Base-by-base conservation (phyloP, 2,797 vertebrate species). In the Acanthurus tractus region DNA sequence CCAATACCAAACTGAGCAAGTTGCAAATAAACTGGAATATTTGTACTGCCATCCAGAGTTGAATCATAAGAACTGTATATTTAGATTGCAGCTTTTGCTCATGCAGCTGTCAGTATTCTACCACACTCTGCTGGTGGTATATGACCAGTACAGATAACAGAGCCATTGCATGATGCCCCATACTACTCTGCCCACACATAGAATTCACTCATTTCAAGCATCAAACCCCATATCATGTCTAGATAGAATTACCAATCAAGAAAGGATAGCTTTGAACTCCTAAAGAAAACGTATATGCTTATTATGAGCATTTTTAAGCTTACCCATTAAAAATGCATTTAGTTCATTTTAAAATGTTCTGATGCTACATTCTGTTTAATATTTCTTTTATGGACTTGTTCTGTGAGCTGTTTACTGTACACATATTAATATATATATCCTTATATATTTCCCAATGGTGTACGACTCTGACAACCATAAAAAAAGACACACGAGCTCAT, bases 91-190 rank as follows among this genome's bases (percentile, higher is more conserved):
- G 34, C 45, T 8, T 0, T 44, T 57, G 54, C 15, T 53, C 7
- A 25, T 71, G 42, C 70, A 49, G 38, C n/a, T 14, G 42, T n/a
- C 44, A 23, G 72, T 67, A 63, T 74, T 78, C 8, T 87, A 77
- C 90, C 90, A 92, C 92, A n/a, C 49, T 50, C 49, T 50, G 49
- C 49, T 50, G 49, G 49, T n/a, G 49, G 8, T 20, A 20, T 50
- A 20, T 50, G n/a, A 50, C 49, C 3, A 50, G 49, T 20, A 22
- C 49, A 50, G 18, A 12, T 12, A 2, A 52, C 23, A 9, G 3
- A 56, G 12, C 3, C 36, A 36, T 1, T 12, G 7, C n/a, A 13
- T 2, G 6, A 23, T 5, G 12, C 29, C n/a, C 25, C 44, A 49
- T 36, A n/a, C 34, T 48, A 38, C 77, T 29, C 52, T 34, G 20